Evolutionary conservation across 2,113 vertebrate species (phyloP).

Genomic region (Peromyscus maniculatus): DNA sequence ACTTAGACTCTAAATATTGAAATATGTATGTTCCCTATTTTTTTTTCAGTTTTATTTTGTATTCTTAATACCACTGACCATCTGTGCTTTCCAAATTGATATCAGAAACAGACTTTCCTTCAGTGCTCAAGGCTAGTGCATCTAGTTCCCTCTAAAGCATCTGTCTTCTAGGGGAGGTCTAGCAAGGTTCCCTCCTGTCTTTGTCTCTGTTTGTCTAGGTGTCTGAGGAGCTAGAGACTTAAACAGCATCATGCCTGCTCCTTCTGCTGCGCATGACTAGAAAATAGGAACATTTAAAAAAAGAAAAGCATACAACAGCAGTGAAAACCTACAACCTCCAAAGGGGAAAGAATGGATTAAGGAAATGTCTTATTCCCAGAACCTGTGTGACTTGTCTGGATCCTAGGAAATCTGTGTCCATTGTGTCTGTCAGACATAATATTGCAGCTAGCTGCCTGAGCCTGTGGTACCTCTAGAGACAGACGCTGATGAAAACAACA

Average conservation of each 20-base stretch:
- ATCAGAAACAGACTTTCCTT: background rate
- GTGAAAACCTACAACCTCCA: background rate
- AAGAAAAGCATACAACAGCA: accelerated
- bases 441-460: too few relatives aligned
- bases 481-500: background rate
- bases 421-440: background rate
- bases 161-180: too few relatives aligned
- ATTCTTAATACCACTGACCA: background rate
- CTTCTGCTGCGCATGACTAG: background rate
- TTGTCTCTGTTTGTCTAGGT: background rate
- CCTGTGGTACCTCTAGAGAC: background rate
- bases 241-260: background rate
- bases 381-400: background rate
- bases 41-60: background rate
- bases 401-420: background rate
- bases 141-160: too few relatives aligned
- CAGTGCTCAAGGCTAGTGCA: background rate
- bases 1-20: background rate
- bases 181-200: background rate
- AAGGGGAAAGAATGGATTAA: accelerated
- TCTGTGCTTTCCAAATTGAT: background rate
- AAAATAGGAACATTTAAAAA: background rate
- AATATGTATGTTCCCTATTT: accelerated
- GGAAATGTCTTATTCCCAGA: background rate
- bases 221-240: background rate